Evolutionary conservation across 2,113 vertebrate genomes (phyloP), one percentile per base, ranked within the genome.

Genomic region (Rhinoderma darwinii): DNA sequence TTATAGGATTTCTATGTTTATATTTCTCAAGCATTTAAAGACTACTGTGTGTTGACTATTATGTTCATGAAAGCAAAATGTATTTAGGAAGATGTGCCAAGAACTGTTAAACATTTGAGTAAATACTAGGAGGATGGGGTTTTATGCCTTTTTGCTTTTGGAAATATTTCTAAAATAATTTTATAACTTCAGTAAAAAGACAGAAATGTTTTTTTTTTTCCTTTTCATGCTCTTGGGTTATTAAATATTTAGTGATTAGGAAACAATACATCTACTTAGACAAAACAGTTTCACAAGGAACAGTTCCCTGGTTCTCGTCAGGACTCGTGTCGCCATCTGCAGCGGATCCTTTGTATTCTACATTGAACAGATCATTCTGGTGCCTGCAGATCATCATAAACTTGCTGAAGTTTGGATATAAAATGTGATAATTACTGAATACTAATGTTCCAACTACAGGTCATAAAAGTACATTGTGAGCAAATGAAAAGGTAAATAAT

Each of bases 311-410:
- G 35, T 18, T 63, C 25, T 41, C 18, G 7, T 82, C 79, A 41
- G 14, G 79, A 17, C 20, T 39, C 7, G 59, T 82, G 51, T 82
- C 79, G 63, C 56, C 54, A 63, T 82, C 79, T 63, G 54, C 54
- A 27, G 35, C 43, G 39, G 30, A 83, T 83, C 30, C 70, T 72
- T 82, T 68, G 41, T 72, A 47, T 70, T 70, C 43, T 83, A 41
- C 15, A 70, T 51, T 25, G 20, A 44, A 47, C 81, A 50, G 63
- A 15, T 32, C n/a, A 47, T 83, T 11, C 27, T 51, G 43, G 18
- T 22, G 50, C 37, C 76, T 54, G 76, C 47, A 78, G 30, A 78
- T 51, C 44, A 35, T 77, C 75, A 30, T 20, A 18, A 51, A 83
- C 81, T n/a, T 70, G 6, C n/a, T 70, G 39, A 17, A 61, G 35